Conservation (phyloP, 2,113 vertebrate genomes). For the Hucho hucho region DNA sequence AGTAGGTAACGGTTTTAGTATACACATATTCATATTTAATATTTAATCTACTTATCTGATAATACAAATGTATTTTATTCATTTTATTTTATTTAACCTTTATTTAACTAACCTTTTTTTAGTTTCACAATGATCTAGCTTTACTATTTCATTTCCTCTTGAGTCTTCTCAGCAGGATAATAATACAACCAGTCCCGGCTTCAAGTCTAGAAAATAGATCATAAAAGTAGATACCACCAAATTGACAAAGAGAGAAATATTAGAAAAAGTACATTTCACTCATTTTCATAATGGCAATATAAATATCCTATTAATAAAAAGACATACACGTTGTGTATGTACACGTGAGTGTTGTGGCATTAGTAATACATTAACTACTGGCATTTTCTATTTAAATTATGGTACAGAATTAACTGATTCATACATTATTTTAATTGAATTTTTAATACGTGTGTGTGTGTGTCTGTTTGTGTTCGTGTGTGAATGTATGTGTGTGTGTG, state of each 20-base stretch:
- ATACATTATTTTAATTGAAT: too few relatives aligned
- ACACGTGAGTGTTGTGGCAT: too few relatives aligned
- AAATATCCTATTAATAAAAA: not conserved
- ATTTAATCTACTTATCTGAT: too few relatives aligned
- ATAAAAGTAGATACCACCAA: not conserved
- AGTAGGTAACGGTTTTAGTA: not conserved
- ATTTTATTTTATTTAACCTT: not conserved
- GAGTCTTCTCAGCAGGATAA: not conserved
- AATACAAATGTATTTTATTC: not conserved
- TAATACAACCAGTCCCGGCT: not conserved
- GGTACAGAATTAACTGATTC: too few relatives aligned
- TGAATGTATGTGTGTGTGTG: not conserved
- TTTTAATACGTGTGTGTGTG: not conserved
- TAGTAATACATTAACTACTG: too few relatives aligned
- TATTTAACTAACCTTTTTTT: too few relatives aligned
- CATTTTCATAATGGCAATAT: not conserved
- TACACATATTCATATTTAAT: not conserved
- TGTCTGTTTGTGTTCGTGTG: constrained; percentile 1
- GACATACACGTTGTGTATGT: too few relatives aligned
- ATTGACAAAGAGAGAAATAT: not conserved
- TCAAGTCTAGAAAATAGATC: not conserved
- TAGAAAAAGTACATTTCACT: not conserved
- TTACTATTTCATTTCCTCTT: not conserved
- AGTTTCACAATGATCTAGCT: not conserved
- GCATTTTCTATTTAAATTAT: too few relatives aligned